phyloP scores from a whole-genome alignment of 2,888 invertebrate genomes.

The Pseudococcus longispinus region DNA sequence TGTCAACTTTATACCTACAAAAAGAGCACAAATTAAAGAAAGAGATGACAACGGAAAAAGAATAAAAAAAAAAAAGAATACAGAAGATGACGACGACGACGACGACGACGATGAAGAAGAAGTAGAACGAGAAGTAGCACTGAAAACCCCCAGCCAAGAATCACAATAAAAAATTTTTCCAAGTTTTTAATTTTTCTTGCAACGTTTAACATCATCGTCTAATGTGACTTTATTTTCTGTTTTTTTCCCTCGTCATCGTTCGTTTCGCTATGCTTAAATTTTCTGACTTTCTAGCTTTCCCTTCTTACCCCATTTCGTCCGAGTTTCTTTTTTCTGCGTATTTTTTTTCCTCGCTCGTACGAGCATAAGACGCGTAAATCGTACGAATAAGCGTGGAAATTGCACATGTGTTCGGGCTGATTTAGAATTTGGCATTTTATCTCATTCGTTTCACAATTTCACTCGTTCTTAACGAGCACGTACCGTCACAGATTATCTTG shows the following conservation, averaged over 20 bases:
- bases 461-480: neutral
- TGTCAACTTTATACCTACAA: constrained; percentile 3
- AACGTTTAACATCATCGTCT: neutral
- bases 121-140: neutral
- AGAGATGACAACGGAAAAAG: constrained; percentile 14
- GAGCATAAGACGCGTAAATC: neutral
- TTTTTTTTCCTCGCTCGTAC: neutral
- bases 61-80: neutral
- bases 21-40: constrained; percentile 17
- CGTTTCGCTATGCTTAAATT: neutral
- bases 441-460: neutral
- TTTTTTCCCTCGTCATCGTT: neutral
- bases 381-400: neutral
- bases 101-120: neutral
- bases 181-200: constrained; percentile 7
- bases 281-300: neutral
- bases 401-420: neutral
- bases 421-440: neutral
- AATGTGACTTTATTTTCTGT: constrained; percentile 2
- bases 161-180: neutral
- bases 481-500: neutral
- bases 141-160: neutral
- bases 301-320: neutral
- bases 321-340: neutral
- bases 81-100: neutral